These are phyloP conservation scores for Pherbina coryleti DNA, from an alignment of 2,888 invertebrate species.

Conservation along the genomic window DNA sequence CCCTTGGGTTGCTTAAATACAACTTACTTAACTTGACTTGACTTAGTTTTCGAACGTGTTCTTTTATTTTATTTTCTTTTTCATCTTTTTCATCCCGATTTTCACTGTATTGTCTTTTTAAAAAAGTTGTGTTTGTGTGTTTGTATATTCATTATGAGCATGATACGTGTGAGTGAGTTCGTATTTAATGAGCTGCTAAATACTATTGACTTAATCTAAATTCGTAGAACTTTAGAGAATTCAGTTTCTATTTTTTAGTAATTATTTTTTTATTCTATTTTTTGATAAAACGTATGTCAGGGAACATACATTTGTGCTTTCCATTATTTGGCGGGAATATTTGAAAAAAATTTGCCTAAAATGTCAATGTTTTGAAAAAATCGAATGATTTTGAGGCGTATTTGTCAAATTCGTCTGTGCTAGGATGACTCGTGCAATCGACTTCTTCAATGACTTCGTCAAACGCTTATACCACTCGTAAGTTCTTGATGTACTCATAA, in stretches of 20 bases:
- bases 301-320: too few species aligned
- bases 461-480: too few species aligned
- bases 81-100: not conserved
- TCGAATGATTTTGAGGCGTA: too few species aligned
- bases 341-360: too few species aligned
- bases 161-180: not conserved
- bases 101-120: not conserved
- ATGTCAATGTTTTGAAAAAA: too few species aligned
- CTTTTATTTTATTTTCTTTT: not conserved
- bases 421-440: too few species aligned
- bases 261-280: too few species aligned
- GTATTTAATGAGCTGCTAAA: slow-evolving; percentile 12
- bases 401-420: too few species aligned
- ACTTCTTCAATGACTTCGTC: too few species aligned
- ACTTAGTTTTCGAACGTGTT: slow-evolving; percentile 21
- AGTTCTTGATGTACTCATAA: too few species aligned
- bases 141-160: not conserved
- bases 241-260: not conserved
- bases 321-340: too few species aligned
- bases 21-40: slow-evolving; percentile 26
- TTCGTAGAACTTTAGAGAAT: not conserved
- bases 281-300: too few species aligned
- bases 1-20: slow-evolving; percentile 21
- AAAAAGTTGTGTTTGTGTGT: not conserved
- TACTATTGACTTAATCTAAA: slow-evolving; percentile 22